Percentiles rank a stretch among this genome's conserved stretches.
Evolutionary conservation across 2,888 invertebrate species (phyloP).

Genomic region (Ornithoptera priamus): DNA sequence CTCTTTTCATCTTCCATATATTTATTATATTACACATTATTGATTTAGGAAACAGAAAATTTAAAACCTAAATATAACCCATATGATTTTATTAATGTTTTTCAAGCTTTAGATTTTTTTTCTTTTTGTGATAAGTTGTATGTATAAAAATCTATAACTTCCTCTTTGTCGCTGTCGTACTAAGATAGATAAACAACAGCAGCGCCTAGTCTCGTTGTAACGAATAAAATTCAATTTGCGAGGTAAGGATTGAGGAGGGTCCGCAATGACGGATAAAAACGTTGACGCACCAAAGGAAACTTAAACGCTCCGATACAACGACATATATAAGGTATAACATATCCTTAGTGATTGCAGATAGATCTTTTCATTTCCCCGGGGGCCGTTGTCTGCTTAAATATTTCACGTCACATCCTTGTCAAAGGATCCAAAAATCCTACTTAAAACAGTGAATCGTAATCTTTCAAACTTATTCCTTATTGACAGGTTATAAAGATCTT

Average conservation of each 20-base stretch:
- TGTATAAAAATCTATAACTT: not conserved
- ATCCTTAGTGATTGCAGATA: constrained; percentile 15
- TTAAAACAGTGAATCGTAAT: not conserved
- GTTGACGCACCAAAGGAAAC: constrained; percentile 30
- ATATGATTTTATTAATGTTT: too few species aligned
- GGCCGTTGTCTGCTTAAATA: constrained; percentile 10
- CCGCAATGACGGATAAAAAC: constrained; percentile 60
- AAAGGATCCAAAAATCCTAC: not conserved
- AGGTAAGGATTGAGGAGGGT: constrained; percentile 74
- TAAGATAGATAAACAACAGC: constrained; percentile 2
- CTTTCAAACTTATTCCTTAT: not conserved
- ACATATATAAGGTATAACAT: constrained; percentile 18
- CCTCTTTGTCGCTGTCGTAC: not conserved
- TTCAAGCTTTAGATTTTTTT: too few species aligned
- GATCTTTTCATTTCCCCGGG: constrained; percentile 18
- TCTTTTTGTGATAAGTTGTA: not conserved
- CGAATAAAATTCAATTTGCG: constrained; percentile 77
- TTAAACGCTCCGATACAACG: constrained; percentile 22
- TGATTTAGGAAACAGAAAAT: too few species aligned
- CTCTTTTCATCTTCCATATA: too few species aligned
- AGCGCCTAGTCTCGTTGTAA: constrained; percentile 53
- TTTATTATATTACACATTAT: too few species aligned
- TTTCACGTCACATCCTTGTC: not conserved
- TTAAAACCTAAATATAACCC: too few species aligned
- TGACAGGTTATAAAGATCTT: too few species aligned